Percentiles rank a stretch among this genome's conserved stretches.
Evolutionary conservation across 2,113 vertebrate species (phyloP).

Genomic region (Calonectris borealis): DNA sequence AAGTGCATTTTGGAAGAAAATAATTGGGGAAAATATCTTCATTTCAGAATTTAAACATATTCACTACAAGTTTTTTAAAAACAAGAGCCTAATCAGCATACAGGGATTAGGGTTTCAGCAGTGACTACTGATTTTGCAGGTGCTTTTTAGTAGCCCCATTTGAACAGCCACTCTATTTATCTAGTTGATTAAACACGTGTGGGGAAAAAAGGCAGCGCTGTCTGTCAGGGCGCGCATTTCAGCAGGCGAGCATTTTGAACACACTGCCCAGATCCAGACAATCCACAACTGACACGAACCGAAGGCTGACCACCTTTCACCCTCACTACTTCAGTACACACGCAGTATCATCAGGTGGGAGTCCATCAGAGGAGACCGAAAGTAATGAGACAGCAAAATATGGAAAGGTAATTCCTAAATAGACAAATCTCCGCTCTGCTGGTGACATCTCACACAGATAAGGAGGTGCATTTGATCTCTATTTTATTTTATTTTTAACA

Average conservation of each 20-base stretch:
- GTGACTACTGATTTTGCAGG: conserved; percentile 34
- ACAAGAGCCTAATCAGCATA: conserved; percentile 43
- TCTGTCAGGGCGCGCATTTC: background rate
- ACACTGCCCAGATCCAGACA: background rate
- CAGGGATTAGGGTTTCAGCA: conserved; percentile 11
- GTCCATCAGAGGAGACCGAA: accelerated
- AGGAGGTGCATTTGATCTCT: accelerated
- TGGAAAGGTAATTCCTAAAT: accelerated
- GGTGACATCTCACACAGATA: background rate
- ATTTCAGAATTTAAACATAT: conserved; percentile 29
- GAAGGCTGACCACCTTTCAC: background rate
- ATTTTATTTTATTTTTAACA: background rate
- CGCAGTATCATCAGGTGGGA: background rate
- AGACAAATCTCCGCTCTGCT: background rate
- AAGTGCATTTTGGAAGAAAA: background rate
- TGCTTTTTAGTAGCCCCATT: background rate
- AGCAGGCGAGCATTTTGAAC: background rate
- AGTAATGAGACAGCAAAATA: accelerated
- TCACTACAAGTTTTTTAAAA: conserved; percentile 2
- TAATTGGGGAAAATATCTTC: background rate
- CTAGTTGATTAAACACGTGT: background rate
- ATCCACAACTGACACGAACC: accelerated
- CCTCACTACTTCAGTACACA: accelerated
- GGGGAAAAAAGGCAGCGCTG: background rate
- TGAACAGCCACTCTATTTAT: background rate